A percentile compares a stretch with the other conserved stretches of the same genome.
These are phyloP conservation scores for Oscheius sp. DNA, from an alignment of 2,888 invertebrate genomes.

Conservation along the genomic window DNA sequence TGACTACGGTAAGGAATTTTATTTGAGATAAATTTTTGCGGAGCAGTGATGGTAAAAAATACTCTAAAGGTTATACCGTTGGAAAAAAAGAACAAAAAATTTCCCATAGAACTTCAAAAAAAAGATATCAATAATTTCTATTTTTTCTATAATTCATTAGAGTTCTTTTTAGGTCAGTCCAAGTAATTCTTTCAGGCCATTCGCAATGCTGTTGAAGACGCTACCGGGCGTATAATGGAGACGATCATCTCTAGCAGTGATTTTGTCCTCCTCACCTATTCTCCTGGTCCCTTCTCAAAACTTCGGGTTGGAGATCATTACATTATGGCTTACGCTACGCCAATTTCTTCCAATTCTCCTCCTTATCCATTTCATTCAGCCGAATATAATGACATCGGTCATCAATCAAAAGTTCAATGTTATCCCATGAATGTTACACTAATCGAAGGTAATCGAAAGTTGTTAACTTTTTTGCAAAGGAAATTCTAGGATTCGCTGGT, in stretches of 20 bases:
- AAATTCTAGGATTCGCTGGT: not conserved
- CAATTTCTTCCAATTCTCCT: not conserved
- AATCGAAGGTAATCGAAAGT: not conserved
- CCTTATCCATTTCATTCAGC: conserved; percentile 10
- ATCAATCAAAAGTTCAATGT: not conserved
- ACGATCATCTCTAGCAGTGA: not conserved
- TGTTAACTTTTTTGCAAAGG: not conserved
- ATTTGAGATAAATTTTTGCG: too few species aligned
- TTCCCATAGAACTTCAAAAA: too few species aligned
- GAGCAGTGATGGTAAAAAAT: too few species aligned
- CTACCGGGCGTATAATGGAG: not conserved
- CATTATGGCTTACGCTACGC: conserved; percentile 12
- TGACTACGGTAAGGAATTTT: conserved; percentile 4
- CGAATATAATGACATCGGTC: conserved; percentile 6
- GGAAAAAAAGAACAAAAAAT: too few species aligned
- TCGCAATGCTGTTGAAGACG: not conserved
- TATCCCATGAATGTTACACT: not conserved
- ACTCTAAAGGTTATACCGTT: too few species aligned
- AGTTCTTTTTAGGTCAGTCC: not conserved
- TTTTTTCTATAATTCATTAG: not conserved
- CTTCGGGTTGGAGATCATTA: not conserved
- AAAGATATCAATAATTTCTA: too few species aligned
- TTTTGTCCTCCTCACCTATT: not conserved
- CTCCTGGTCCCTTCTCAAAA: not conserved
- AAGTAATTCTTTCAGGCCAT: not conserved